Evolutionary conservation across 2,797 vertebrate genomes (phyloP).

Genomic region (Sebastes miniatus): DNA sequence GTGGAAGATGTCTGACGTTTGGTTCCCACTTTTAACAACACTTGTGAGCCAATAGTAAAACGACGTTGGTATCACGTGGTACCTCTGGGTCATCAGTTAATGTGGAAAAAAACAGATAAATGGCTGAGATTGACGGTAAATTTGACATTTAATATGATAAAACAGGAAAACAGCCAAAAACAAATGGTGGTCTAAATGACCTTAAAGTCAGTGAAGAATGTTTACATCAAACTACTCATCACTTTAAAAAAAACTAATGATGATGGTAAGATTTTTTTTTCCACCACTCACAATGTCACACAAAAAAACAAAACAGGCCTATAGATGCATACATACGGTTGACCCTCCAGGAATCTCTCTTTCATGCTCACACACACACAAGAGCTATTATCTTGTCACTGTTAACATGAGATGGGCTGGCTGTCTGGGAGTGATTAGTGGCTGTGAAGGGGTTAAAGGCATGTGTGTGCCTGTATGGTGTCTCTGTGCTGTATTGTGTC

Average conservation of each 20-base stretch:
- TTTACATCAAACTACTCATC: neutral
- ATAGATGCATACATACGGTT: constrained; percentile 4
- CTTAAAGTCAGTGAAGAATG: neutral
- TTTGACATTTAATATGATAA: neutral
- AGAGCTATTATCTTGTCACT: constrained; percentile 70
- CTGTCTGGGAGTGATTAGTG: constrained; percentile 70
- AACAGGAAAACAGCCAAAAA: neutral
- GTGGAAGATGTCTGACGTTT: too few relatives aligned
- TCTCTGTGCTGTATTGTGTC: constrained; percentile 61
- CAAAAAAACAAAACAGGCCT: neutral
- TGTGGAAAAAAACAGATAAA: too few relatives aligned
- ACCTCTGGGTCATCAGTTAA: too few relatives aligned
- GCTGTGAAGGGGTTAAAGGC: constrained; percentile 75
- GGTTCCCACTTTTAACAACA: too few relatives aligned
- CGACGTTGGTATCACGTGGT: too few relatives aligned
- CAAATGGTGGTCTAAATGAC: neutral
- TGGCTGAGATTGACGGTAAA: rapidly evolving
- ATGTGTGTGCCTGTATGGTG: constrained; percentile 4
- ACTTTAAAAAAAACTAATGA: neutral
- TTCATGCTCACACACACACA: constrained; percentile 29
- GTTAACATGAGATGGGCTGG: constrained; percentile 67
- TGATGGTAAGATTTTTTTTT: neutral
- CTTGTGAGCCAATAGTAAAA: too few relatives aligned
- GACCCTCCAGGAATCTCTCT: constrained; percentile 24
- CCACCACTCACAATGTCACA: neutral